Conservation (phyloP, 2,113 vertebrate genomes). For the Falcunculus frontatus region DNA sequence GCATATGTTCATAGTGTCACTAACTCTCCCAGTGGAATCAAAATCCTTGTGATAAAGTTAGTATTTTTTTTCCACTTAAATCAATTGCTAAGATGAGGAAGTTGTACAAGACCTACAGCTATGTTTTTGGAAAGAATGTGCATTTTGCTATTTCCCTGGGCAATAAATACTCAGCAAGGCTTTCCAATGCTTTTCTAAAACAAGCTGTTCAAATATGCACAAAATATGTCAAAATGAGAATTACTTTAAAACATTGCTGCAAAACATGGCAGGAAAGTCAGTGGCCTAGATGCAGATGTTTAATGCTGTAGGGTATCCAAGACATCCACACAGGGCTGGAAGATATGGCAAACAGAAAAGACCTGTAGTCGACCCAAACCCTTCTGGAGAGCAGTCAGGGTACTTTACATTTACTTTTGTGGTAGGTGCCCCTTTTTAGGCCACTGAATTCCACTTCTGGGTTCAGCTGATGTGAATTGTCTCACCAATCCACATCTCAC, state of each 20-base stretch:
- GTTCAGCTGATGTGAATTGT: neutral
- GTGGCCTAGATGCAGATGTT: neutral
- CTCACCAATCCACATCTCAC: neutral
- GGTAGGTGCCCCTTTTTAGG: neutral
- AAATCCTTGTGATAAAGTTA: neutral
- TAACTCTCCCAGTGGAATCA: neutral
- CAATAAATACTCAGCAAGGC: neutral
- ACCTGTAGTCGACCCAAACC: neutral
- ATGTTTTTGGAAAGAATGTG: neutral
- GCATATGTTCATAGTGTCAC: neutral
- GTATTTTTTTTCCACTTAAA: neutral
- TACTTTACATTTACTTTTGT: neutral
- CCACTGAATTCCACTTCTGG: neutral
- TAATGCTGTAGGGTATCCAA: neutral
- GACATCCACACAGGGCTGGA: neutral
- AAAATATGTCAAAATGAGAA: neutral
- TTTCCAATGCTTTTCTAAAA: neutral
- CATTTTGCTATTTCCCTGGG: neutral
- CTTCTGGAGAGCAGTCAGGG: neutral
- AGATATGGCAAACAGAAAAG: neutral
- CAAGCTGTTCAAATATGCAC: neutral
- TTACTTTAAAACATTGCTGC: neutral
- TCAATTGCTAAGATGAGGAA: neutral
- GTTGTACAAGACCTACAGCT: neutral
- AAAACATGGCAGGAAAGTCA: neutral